A percentile compares a stretch with the other conserved stretches of the same genome.
Evolutionary conservation across 1,140 invertebrate genomes (phyloP).

Genomic region (Papilio glaucus): DNA sequence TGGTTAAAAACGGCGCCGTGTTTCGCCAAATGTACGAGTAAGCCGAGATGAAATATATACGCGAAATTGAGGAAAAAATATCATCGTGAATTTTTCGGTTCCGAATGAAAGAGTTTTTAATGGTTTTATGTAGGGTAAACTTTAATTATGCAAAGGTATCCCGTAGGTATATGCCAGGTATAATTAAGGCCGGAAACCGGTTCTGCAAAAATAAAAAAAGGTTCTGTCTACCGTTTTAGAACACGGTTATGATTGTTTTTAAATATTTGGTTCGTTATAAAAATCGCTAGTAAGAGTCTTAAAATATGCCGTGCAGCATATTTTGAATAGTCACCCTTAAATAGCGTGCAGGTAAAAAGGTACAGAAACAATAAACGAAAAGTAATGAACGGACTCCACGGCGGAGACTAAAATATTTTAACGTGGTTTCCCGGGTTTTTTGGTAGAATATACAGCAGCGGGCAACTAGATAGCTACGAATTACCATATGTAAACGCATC

Average conservation of each 20-base stretch:
- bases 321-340: neutral
- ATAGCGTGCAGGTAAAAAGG: neutral
- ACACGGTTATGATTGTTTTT: neutral
- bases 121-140: neutral
- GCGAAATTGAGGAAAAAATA: constrained; percentile 24
- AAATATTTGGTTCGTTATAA: neutral
- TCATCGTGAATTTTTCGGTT: constrained; percentile 6
- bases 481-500: constrained; percentile 64
- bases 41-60: constrained; percentile 30
- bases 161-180: neutral
- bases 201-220: no score
- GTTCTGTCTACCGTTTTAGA: no score
- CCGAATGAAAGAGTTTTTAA: neutral
- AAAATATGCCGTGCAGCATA: neutral
- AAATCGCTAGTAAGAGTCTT: neutral
- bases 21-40: constrained; percentile 23
- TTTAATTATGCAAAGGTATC: constrained; percentile 18
- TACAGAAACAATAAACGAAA: neutral
- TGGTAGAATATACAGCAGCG: constrained; percentile 5
- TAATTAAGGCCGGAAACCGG: neutral
- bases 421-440: neutral
- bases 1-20: constrained; percentile 24
- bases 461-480: constrained; percentile 40
- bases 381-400: neutral
- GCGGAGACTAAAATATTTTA: neutral